Percentiles rank a stretch among this genome's conserved stretches.
phyloP scores from a whole-genome alignment of 2,113 vertebrate genomes.

The Andinoacara biseriatus region DNA sequence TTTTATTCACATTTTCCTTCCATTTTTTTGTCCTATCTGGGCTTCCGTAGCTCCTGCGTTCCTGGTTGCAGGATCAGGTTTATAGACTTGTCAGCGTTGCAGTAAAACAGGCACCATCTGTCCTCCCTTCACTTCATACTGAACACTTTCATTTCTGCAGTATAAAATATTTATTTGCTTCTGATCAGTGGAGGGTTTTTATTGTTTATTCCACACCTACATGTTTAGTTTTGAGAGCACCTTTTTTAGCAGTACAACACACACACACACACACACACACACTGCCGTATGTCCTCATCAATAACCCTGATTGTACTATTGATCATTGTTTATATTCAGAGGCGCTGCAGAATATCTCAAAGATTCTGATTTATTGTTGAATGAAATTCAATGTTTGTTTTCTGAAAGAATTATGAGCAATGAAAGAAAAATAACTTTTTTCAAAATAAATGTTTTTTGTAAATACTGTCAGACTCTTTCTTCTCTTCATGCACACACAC shows the following conservation, averaged over 20 bases:
- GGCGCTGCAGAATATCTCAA: slow-evolving; percentile 29
- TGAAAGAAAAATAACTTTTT: slow-evolving; percentile 10
- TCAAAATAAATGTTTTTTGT: slow-evolving; percentile 60
- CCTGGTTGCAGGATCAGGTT: not conserved
- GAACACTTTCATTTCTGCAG: not conserved
- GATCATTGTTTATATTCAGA: slow-evolving; percentile 8
- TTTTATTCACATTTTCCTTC: not conserved
- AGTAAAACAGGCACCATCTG: not conserved
- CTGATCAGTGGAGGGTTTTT: not conserved
- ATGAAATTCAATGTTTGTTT: slow-evolving; percentile 38
- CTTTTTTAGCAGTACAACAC: slow-evolving; percentile 6
- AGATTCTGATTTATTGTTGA: slow-evolving; percentile 17
- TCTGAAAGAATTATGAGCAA: slow-evolving; percentile 17
- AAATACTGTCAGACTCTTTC: slow-evolving; percentile 24
- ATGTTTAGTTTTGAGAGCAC: slow-evolving; percentile 12
- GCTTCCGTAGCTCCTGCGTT: rapidly evolving
- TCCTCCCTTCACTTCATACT: not conserved
- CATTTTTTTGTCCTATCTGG: not conserved
- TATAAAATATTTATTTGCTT: not conserved
- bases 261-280: not conserved
- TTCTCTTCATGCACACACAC: not conserved
- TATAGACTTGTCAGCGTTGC: not conserved
- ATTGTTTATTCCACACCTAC: not conserved
- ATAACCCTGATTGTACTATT: slow-evolving; percentile 7
- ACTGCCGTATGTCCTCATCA: not conserved